Conservation (phyloP, 2,113 vertebrate genomes). For the Myiozetetes cayanensis region DNA sequence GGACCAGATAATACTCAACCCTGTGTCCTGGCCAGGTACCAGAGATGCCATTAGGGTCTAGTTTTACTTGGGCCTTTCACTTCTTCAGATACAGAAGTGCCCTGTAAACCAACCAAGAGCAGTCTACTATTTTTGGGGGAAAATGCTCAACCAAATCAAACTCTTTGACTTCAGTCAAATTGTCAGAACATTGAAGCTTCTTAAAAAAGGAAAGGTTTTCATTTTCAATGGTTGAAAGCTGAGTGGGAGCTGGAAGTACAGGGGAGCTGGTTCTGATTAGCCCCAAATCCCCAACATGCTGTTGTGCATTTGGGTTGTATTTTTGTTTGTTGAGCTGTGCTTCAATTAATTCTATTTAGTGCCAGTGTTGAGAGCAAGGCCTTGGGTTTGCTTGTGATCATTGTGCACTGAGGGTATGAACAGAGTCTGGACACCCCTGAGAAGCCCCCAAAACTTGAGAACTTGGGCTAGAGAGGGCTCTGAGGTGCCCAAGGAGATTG, state of each 20-base stretch:
- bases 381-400: background rate
- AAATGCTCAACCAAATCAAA: background rate
- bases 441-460: background rate
- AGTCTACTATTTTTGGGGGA: background rate
- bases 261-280: constrained; percentile 54
- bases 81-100: background rate
- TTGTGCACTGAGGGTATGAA: background rate
- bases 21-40: background rate
- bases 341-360: background rate
- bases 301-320: background rate
- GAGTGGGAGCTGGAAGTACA: constrained; percentile 28
- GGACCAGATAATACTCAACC: background rate
- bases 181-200: background rate
- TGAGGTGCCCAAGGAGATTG: background rate
- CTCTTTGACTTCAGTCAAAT: background rate
- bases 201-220: background rate
- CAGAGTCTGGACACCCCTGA: background rate
- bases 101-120: background rate
- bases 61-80: background rate
- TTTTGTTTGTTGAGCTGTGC: constrained; percentile 24
- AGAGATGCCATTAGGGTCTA: background rate
- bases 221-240: constrained; percentile 39
- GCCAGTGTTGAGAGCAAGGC: background rate
- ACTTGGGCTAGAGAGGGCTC: background rate
- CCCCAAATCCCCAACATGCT: background rate